phyloP scores from a whole-genome alignment of 2,888 invertebrate genomes.

The Coleophora flavipennella region DNA sequence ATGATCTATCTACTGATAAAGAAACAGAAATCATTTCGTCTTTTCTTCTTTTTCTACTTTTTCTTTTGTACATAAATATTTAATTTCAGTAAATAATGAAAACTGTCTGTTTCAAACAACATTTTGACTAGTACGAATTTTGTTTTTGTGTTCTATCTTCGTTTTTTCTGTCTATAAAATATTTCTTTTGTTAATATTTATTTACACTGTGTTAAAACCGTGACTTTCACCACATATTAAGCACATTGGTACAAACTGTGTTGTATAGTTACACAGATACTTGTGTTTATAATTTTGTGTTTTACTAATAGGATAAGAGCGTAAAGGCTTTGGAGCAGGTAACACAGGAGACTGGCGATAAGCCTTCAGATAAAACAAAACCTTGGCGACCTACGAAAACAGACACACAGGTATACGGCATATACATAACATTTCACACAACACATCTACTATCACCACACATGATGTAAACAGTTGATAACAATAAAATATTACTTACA shows the following conservation, averaged over 20 bases:
- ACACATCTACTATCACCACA: too few relatives aligned
- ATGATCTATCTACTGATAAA: background rate
- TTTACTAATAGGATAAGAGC: slow-evolving; percentile 57
- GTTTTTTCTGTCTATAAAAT: slow-evolving; percentile 14
- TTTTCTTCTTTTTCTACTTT: slow-evolving; percentile 4
- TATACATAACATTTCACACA: slow-evolving; percentile 14
- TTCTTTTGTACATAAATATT: slow-evolving; percentile 23
- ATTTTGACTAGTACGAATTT: slow-evolving; percentile 24
- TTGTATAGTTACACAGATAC: slow-evolving; percentile 8
- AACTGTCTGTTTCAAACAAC: slow-evolving; percentile 19
- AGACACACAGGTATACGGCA: slow-evolving; percentile 39
- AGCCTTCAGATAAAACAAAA: slow-evolving; percentile 50
- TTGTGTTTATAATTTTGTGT: slow-evolving; percentile 27
- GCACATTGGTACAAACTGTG: background rate
- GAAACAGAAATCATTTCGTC: background rate
- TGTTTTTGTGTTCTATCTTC: slow-evolving; percentile 39
- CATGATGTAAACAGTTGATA: too few relatives aligned
- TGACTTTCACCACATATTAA: background rate
- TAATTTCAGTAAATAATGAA: slow-evolving; percentile 9
- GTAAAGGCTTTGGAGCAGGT: slow-evolving; percentile 40
- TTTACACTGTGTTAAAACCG: background rate
- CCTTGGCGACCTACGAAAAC: slow-evolving; percentile 61
- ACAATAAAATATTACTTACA: too few relatives aligned
- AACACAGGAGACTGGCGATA: slow-evolving; percentile 41
- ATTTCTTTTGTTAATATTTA: slow-evolving; percentile 1